A percentile compares a stretch with the other conserved stretches of the same genome.
Conservation (phyloP, 1,140 invertebrate genomes). For the Bombus huntii region DNA sequence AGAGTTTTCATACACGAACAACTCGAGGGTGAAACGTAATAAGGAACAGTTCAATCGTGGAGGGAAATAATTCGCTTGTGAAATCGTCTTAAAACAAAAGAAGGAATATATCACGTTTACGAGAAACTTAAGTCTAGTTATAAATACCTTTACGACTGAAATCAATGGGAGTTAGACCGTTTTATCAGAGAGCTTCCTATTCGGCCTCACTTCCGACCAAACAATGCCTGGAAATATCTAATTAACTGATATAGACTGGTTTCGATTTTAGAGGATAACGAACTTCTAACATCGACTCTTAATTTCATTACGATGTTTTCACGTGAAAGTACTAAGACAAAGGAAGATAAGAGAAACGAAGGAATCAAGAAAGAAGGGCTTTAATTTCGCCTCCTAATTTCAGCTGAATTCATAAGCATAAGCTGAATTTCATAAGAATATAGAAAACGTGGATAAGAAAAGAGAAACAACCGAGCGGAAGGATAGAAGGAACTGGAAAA, state of each 20-base stretch:
- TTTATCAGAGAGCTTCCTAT: neutral
- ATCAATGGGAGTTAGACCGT: constrained; percentile 3
- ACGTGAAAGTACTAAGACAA: neutral
- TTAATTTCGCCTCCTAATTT: neutral
- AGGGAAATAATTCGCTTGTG: constrained; percentile 12
- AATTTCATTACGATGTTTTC: neutral
- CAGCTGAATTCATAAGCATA: neutral
- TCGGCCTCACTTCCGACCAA: neutral
- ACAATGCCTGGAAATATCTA: constrained; percentile 13
- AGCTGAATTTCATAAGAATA: too few relatives aligned
- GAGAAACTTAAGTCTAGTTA: constrained; percentile 3
- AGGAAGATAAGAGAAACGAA: neutral
- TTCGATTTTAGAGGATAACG: neutral
- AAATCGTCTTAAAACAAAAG: constrained; percentile 25
- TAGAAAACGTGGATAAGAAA: too few relatives aligned
- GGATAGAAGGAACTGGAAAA: too few relatives aligned
- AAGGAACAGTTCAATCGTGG: neutral
- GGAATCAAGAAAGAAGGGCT: too few relatives aligned
- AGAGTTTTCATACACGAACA: too few relatives aligned
- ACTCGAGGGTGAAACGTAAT: neutral
- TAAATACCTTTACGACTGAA: constrained; percentile 27
- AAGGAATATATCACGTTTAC: constrained; percentile 1
- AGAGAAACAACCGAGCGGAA: too few relatives aligned
- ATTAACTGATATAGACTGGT: neutral
- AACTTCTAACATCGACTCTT: neutral